Conservation (phyloP, 2,113 vertebrate species). For the Muntiacus reevesi region DNA sequence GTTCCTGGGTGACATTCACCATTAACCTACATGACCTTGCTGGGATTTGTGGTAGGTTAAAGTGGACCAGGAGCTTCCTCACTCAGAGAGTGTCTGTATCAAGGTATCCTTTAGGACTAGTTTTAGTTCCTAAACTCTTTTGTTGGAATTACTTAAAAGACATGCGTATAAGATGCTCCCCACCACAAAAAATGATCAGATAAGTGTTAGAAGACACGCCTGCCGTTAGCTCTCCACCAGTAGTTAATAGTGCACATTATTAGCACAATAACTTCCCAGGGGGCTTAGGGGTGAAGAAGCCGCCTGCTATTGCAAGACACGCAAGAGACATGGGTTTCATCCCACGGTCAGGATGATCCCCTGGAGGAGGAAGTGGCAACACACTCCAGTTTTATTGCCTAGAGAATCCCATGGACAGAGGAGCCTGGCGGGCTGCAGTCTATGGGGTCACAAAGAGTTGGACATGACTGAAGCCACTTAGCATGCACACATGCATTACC, state of each 20-base stretch:
- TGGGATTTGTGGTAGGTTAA: background rate
- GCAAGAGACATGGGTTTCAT: background rate
- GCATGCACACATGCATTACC: background rate
- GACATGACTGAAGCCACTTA: background rate
- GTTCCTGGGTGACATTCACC: background rate
- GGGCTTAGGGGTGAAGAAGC: background rate
- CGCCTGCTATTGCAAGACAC: background rate
- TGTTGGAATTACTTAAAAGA: background rate
- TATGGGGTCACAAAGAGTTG: background rate
- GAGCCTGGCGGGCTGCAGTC: background rate
- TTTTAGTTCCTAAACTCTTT: background rate
- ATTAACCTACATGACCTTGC: accelerated
- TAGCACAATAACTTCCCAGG: background rate
- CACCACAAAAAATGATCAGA: accelerated
- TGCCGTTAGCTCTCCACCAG: background rate
- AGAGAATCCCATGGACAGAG: background rate
- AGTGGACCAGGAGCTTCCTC: background rate
- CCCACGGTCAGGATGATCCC: background rate
- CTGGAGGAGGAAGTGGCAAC: background rate
- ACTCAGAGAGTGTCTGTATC: background rate
- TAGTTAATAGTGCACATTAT: accelerated
- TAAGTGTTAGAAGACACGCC: accelerated
- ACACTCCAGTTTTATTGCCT: background rate
- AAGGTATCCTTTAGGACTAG: background rate
- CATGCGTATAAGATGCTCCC: background rate